These are phyloP conservation scores for Gulo gulo DNA, from an alignment of 2,113 vertebrate species.

Conservation along the genomic window DNA sequence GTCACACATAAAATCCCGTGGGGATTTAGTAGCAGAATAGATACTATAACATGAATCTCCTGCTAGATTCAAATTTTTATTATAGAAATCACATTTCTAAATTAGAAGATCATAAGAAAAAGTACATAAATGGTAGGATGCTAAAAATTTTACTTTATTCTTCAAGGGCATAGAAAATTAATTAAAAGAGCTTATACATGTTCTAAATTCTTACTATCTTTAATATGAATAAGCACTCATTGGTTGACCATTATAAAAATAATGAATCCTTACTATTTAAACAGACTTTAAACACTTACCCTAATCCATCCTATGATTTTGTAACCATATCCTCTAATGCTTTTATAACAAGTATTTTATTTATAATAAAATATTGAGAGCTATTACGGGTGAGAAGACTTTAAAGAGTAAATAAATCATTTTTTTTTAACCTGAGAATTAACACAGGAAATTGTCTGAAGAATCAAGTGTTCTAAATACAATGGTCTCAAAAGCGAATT, in stretches of 20 bases:
- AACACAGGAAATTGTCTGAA: not conserved
- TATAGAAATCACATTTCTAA: not conserved
- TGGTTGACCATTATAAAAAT: not conserved
- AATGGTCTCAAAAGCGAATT: not conserved
- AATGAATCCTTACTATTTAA: slow-evolving; percentile 2
- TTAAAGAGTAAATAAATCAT: not conserved
- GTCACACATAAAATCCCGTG: not conserved
- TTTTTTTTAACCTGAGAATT: not conserved
- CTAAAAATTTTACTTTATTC: not conserved
- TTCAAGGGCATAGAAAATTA: not conserved
- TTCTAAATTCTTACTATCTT: not conserved
- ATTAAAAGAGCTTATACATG: not conserved
- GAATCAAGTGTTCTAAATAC: not conserved
- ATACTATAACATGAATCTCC: not conserved
- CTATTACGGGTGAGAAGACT: not conserved
- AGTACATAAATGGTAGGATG: not conserved
- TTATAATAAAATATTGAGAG: not conserved
- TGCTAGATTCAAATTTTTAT: not conserved
- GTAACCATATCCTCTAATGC: not conserved
- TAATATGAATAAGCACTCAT: not conserved
- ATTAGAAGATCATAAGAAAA: not conserved
- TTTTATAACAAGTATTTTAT: not conserved
- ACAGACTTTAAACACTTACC: not conserved
- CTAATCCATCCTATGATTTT: slow-evolving; percentile 8
- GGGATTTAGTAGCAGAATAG: not conserved